phyloP scores from a whole-genome alignment of 2,888 invertebrate genomes.

The Microplitis deprimator region DNA sequence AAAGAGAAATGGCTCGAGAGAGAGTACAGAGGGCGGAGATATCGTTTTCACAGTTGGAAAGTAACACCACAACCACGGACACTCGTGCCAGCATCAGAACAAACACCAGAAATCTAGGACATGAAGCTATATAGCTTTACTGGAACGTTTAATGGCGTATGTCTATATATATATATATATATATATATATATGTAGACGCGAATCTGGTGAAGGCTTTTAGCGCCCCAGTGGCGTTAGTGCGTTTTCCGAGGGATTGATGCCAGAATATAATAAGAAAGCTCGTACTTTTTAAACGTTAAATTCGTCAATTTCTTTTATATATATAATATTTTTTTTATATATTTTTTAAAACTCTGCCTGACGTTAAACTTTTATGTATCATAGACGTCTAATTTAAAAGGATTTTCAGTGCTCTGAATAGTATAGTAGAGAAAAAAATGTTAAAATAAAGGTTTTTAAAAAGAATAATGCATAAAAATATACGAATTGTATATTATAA shows the following conservation, averaged over 20 bases:
- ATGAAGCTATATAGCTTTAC: conserved; percentile 19
- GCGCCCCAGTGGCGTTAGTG: not conserved
- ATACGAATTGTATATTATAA: not conserved
- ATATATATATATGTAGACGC: conserved; percentile 1
- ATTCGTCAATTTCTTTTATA: no score
- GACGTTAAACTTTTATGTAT: not conserved
- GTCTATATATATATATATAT: not conserved
- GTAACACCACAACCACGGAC: conserved; percentile 19
- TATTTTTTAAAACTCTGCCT: not conserved
- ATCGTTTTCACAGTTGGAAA: conserved; percentile 35
- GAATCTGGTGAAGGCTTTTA: conserved; percentile 9
- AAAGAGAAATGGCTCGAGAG: not conserved
- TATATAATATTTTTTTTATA: no score
- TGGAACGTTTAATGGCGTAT: conserved; percentile 17
- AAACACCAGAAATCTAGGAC: conserved; percentile 34
- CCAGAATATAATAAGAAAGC: not conserved
- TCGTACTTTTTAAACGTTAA: not conserved
- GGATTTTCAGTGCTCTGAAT: not conserved
- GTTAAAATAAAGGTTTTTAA: not conserved
- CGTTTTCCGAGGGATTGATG: not conserved
- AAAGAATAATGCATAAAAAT: not conserved
- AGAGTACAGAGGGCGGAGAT: not conserved
- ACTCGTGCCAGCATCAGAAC: conserved; percentile 27
- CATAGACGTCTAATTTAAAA: not conserved
- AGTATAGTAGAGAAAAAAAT: not conserved